Percentiles rank a stretch among this genome's conserved stretches.
phyloP scores from a whole-genome alignment of 2,113 vertebrate species.

The Thamnaconus septentrionalis region DNA sequence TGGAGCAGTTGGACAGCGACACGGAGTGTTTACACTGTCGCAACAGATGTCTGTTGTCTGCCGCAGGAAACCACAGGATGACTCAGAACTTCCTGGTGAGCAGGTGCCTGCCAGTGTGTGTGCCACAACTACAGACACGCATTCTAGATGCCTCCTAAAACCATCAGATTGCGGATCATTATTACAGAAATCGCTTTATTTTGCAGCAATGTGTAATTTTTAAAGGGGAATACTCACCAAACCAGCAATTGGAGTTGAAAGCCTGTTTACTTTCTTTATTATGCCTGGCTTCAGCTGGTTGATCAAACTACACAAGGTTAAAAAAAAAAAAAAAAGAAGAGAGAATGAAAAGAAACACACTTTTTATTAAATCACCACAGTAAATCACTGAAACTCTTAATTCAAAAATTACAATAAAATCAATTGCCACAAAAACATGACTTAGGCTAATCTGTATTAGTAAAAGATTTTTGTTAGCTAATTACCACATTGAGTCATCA shows the following conservation, averaged over 20 bases:
- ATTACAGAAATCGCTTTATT: background rate
- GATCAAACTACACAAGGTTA: conserved; percentile 78
- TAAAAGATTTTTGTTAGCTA: too few species aligned
- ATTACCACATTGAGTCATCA: too few species aligned
- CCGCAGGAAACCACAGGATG: conserved; percentile 61
- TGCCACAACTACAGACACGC: background rate
- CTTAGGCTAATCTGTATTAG: too few species aligned
- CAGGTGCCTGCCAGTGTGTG: conserved; percentile 12
- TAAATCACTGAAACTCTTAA: background rate
- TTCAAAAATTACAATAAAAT: background rate
- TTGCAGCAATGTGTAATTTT: too few species aligned
- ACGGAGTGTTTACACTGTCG: conserved; percentile 27
- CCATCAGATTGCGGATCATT: background rate
- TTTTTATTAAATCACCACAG: too few species aligned
- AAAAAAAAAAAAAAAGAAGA: background rate
- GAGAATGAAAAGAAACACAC: background rate
- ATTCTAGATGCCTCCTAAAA: background rate
- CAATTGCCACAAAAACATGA: too few species aligned
- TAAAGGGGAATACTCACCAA: conserved; percentile 79
- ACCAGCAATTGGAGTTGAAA: conserved; percentile 94
- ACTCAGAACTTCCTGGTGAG: conserved; percentile 42
- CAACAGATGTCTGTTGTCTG: conserved; percentile 7
- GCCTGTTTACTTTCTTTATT: conserved; percentile 88
- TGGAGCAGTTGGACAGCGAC: conserved; percentile 17
- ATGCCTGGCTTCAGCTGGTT: conserved; percentile 93